Percentiles rank a stretch among this genome's conserved stretches.
Evolutionary conservation across 53 echinoderm and acorn worm genomes (phyloP).

Genomic region (Echinarachnius parma): DNA sequence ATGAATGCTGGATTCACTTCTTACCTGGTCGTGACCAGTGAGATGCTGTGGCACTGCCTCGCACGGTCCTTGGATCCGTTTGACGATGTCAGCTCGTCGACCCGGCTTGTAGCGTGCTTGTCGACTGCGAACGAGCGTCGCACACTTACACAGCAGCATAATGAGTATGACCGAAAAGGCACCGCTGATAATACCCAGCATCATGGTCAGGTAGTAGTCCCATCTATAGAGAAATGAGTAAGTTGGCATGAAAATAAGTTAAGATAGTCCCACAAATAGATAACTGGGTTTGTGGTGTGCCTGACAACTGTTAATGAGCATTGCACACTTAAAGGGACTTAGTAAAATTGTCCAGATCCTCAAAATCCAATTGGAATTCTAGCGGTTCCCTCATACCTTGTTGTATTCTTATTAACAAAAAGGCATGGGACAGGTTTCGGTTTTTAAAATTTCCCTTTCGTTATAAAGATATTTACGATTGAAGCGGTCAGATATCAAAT

Average conservation of each 20-base stretch:
- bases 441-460: too few species aligned
- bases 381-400: too few species aligned
- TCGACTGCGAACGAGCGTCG: constrained; percentile 61
- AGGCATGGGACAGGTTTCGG: too few species aligned
- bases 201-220: constrained; percentile 88
- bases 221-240: constrained; percentile 16
- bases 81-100: constrained; percentile 71
- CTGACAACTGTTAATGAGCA: too few species aligned
- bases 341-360: too few species aligned
- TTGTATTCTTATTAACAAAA: too few species aligned
- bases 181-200: constrained; percentile 80
- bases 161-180: constrained; percentile 85
- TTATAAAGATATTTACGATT: too few species aligned
- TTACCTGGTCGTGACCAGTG: constrained; percentile 82
- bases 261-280: not conserved
- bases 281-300: not conserved
- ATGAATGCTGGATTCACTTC: too few species aligned
- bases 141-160: constrained; percentile 80
- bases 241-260: not conserved
- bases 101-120: constrained; percentile 72
- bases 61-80: constrained; percentile 54
- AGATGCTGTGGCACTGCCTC: constrained; percentile 72
- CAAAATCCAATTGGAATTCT: too few species aligned
- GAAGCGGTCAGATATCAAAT: too few species aligned
- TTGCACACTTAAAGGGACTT: too few species aligned